phyloP scores from a whole-genome alignment of 2,113 vertebrate species.

The Mustelus asterias region DNA sequence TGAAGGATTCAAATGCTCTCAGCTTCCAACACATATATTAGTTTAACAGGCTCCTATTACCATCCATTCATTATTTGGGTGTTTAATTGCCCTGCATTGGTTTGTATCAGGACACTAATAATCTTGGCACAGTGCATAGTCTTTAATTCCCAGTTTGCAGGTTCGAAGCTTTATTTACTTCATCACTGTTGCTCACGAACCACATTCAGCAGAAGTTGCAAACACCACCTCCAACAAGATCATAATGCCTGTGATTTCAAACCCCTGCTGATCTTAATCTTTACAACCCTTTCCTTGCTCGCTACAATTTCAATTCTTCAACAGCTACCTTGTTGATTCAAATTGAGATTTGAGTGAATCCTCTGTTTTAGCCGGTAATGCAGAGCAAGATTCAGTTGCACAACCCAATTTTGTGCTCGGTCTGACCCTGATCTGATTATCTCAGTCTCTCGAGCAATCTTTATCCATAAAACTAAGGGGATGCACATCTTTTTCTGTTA shows the following conservation, averaged over 20 bases:
- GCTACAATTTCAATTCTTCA: not conserved
- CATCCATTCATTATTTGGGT: not conserved
- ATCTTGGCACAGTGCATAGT: not conserved
- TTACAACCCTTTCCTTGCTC: not conserved
- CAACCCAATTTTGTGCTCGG: not conserved
- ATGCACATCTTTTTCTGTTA: not conserved
- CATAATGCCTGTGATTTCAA: not conserved
- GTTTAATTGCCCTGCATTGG: not conserved
- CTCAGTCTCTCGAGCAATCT: not conserved
- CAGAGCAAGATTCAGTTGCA: not conserved
- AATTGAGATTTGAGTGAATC: not conserved
- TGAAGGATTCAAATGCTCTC: not conserved
- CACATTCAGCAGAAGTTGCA: not conserved
- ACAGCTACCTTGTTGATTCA: not conserved
- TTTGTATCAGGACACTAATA: not conserved
- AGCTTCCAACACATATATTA: not conserved
- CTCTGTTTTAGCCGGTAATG: not conserved
- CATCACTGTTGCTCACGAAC: not conserved
- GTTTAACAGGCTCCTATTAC: not conserved
- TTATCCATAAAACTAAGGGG: not conserved
- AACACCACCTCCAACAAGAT: not conserved
- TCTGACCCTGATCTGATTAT: not conserved
- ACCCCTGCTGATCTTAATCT: not conserved
- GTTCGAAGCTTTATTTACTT: not conserved
- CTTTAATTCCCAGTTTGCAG: not conserved